phyloP scores from a whole-genome alignment of 2,888 invertebrate genomes.

The Leptogaster cylindrica region DNA sequence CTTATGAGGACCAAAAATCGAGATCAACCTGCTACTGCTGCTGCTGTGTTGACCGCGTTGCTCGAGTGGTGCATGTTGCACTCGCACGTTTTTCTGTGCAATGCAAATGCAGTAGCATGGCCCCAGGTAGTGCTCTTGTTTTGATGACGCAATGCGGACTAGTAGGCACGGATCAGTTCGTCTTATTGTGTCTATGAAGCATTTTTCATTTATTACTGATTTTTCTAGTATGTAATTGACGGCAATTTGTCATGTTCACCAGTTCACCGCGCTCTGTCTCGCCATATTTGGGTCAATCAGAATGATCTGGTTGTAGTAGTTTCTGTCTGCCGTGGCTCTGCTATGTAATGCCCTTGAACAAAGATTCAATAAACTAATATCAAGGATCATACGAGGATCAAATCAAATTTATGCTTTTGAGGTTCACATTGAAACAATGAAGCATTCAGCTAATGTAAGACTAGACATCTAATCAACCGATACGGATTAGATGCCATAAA shows the following conservation, averaged over 20 bases:
- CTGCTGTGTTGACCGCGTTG: not conserved
- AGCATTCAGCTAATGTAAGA: too few species aligned
- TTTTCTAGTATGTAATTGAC: slow-evolving; percentile 31
- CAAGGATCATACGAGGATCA: too few species aligned
- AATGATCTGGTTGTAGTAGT: too few species aligned
- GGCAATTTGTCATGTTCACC: slow-evolving; percentile 14
- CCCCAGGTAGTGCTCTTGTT: slow-evolving; percentile 50
- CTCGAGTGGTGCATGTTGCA: slow-evolving; percentile 9
- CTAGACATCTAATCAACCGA: too few species aligned
- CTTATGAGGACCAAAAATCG: slow-evolving; percentile 2
- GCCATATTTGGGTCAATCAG: slow-evolving; percentile 19
- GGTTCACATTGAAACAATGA: too few species aligned
- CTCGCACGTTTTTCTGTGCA: slow-evolving; percentile 34
- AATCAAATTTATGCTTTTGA: too few species aligned
- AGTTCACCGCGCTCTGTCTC: not conserved
- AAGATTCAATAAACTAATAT: too few species aligned
- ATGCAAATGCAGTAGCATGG: slow-evolving; percentile 50
- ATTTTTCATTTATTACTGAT: slow-evolving; percentile 33
- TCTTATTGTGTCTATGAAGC: slow-evolving; percentile 17
- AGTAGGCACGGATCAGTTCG: slow-evolving; percentile 13
- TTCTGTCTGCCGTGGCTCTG: too few species aligned
- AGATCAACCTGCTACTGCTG: slow-evolving; percentile 15
- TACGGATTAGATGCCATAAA: too few species aligned
- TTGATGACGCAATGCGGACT: slow-evolving; percentile 44
- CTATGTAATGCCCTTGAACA: slow-evolving; percentile 14